These are phyloP conservation scores for Colletes collaris DNA, from an alignment of 2,888 invertebrate species.

Conservation along the genomic window DNA sequence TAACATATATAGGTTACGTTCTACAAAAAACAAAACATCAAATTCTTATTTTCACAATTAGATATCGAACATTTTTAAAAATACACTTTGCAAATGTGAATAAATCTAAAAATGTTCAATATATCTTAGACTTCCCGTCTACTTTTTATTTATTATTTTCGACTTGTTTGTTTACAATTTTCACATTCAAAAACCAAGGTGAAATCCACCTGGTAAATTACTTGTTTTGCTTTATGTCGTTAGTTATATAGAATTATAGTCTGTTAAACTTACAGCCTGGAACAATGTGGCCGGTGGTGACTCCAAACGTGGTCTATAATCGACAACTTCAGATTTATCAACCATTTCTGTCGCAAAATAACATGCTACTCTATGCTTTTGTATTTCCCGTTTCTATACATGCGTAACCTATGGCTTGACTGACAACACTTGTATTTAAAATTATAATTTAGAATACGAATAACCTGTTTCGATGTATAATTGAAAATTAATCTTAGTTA, in stretches of 20 bases:
- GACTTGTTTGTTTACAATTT: slow-evolving; percentile 49
- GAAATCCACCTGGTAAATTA: too few species aligned
- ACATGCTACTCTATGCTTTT: slow-evolving; percentile 85
- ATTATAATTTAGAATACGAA: slow-evolving; percentile 84
- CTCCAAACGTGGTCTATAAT: too few species aligned
- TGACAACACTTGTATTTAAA: slow-evolving; percentile 90
- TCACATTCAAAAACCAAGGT: background rate
- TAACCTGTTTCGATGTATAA: background rate
- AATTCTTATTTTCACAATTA: background rate
- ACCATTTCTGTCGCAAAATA: too few species aligned
- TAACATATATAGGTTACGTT: slow-evolving; percentile 39
- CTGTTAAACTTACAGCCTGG: too few species aligned
- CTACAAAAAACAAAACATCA: background rate
- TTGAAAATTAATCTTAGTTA: background rate
- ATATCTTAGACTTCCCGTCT: background rate
- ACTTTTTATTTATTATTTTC: slow-evolving; percentile 15
- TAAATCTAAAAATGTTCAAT: background rate
- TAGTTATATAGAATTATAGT: too few species aligned
- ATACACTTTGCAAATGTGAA: background rate
- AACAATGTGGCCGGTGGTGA: too few species aligned
- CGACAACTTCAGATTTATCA: too few species aligned
- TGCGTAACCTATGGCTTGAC: slow-evolving; percentile 95
- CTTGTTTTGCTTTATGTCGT: too few species aligned
- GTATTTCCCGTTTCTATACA: slow-evolving; percentile 95
- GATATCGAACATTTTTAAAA: background rate